Evolutionary conservation across 2,888 invertebrate species (phyloP), one percentile per base, ranked within the genome.

Genomic region (Rosalia funebris): DNA sequence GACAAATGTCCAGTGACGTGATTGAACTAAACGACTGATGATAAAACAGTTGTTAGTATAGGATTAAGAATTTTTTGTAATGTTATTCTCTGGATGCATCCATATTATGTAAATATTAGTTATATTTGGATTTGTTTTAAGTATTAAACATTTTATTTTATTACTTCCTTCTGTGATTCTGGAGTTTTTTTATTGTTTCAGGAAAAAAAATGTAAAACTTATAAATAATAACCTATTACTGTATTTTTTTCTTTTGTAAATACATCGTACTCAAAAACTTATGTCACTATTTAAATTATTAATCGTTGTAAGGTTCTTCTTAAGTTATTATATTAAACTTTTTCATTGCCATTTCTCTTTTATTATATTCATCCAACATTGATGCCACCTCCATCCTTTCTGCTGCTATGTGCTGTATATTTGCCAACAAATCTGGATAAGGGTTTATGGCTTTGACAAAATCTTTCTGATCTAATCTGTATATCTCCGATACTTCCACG

Each of bases 371-470:
- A 42, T 86, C 85, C 11, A 84, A 64, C 32, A 84, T 73, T 0
- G 81, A 79, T 0, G 83, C 84, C 58, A 82, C 79, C 64, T 85
- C 84, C 81, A 84, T 82, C 31, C 85, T 76, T 57, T 81, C 81
- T 1, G 82, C 79, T 0, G 85, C 84, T 36, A 83, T 75, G 7
- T 77, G 77, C 65, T 83, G 82, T 17, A 86, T 81, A 16, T 83
- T 83, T 14, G 81, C 80, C 47, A 82, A 75, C 12, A 86, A 66
- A 50, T 82, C 81, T 1, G 82, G 79, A 70, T 84, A 82, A 0
- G 82, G 79, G 63, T 79, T 74, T 42, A 85, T 77, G 14, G 80
- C 81, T 56, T 77, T 75, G 4, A 79, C 72, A 62, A 82, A 82
- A 68, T 81, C 81, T 52, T 77, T 75, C 20, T 79, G 75, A 59